Percentiles rank a stretch among this genome's conserved stretches.
phyloP scores from a whole-genome alignment of 2,888 invertebrate genomes.

The Melitaea athalia region DNA sequence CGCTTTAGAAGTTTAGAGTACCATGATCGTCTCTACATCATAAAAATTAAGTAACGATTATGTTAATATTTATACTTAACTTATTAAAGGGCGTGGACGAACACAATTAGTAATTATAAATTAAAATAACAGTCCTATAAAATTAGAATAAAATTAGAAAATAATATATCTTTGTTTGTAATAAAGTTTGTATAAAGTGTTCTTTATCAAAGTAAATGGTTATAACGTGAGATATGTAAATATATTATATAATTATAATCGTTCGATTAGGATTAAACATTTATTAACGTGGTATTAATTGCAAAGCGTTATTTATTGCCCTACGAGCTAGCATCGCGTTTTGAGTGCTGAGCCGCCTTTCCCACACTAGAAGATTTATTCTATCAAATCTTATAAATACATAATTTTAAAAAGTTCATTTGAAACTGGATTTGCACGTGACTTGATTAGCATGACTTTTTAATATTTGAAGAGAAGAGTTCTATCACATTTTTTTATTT shows the following conservation, averaged over 20 bases:
- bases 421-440: neutral
- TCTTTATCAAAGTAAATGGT: neutral
- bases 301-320: slow-evolving; percentile 16
- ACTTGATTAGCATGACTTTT: neutral
- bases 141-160: neutral
- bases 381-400: neutral
- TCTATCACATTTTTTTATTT: neutral
- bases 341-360: slow-evolving; percentile 6
- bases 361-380: slow-evolving; percentile 6
- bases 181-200: neutral
- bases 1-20: no score
- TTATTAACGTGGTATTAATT: slow-evolving; percentile 12
- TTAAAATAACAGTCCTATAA: slow-evolving; percentile 6
- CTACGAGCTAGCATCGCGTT: neutral
- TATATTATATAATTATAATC: neutral
- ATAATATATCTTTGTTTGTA: neutral
- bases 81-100: neutral
- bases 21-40: no score
- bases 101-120: slow-evolving; percentile 3
- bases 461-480: neutral
- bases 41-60: no score
- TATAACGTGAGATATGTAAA: neutral
- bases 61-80: neutral
- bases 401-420: neutral
- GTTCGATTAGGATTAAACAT: slow-evolving; percentile 3